Conservation (phyloP, 2,797 vertebrate genomes). For the Clarias pachynema region DNA sequence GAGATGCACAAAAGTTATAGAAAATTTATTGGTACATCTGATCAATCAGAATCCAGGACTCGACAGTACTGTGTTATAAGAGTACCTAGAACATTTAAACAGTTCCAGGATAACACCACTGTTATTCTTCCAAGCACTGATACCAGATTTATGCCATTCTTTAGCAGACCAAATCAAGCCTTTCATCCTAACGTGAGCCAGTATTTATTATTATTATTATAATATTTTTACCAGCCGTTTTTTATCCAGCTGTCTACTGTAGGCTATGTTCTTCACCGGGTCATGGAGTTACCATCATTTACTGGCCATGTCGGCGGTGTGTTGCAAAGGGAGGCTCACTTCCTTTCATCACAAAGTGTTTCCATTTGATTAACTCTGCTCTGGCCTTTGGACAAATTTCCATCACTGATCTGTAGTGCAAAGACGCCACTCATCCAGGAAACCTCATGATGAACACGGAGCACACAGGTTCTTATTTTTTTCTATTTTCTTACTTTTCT, state of each 20-base stretch:
- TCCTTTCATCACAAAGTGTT: constrained; percentile 31
- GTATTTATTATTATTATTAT: neutral
- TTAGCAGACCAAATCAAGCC: neutral
- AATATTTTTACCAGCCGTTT: neutral
- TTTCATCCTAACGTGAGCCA: constrained; percentile 3
- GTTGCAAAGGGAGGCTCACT: constrained; percentile 34
- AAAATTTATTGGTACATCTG: neutral
- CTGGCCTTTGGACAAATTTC: neutral
- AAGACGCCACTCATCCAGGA: neutral
- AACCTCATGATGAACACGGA: neutral
- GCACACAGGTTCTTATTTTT: neutral
- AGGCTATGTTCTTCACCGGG: constrained; percentile 8
- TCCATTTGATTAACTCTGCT: constrained; percentile 27
- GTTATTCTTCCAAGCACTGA: neutral
- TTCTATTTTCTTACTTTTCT: neutral
- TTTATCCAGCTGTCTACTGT: neutral
- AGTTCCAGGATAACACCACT: constrained; percentile 4
- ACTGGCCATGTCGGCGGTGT: constrained; percentile 8
- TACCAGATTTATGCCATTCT: neutral
- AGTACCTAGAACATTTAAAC: neutral
- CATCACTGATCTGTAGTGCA: neutral
- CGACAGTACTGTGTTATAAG: neutral
- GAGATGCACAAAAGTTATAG: neutral
- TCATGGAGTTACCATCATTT: neutral
- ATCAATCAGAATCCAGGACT: constrained; percentile 3